These are phyloP conservation scores for Sebastes fasciatus DNA, from an alignment of 2,113 vertebrate species.

Conservation along the genomic window DNA sequence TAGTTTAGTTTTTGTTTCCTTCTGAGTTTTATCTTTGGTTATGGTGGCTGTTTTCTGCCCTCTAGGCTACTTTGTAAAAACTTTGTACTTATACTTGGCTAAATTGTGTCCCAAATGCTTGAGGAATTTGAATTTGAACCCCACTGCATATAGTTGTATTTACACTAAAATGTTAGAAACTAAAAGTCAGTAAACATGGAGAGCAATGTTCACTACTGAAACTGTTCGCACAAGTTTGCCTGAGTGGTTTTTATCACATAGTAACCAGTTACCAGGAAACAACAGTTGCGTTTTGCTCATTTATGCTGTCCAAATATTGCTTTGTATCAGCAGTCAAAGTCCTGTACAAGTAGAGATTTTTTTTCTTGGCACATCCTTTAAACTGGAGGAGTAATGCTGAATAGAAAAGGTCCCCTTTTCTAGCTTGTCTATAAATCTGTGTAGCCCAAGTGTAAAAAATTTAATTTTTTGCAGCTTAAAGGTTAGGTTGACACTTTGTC, in stretches of 20 bases:
- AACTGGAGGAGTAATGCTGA: background rate
- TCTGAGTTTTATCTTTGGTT: background rate
- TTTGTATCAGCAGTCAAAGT: conserved; percentile 5
- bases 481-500: background rate
- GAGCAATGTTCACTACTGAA: background rate
- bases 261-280: conserved; percentile 39
- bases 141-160: background rate
- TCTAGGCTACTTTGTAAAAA: background rate
- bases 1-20: no score
- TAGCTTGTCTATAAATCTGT: background rate
- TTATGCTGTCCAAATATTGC: background rate
- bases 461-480: background rate
- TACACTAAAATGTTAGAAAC: background rate
- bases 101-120: background rate
- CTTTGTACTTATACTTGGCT: background rate
- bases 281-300: background rate
- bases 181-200: background rate
- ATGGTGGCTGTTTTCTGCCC: background rate
- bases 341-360: background rate
- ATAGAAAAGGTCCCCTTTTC: background rate
- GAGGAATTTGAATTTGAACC: background rate
- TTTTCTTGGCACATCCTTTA: background rate
- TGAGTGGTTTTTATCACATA: background rate
- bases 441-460: background rate
- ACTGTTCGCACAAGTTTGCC: background rate